These are phyloP conservation scores for Cuniculus paca DNA, from an alignment of 2,797 vertebrate species.

Conservation along the genomic window DNA sequence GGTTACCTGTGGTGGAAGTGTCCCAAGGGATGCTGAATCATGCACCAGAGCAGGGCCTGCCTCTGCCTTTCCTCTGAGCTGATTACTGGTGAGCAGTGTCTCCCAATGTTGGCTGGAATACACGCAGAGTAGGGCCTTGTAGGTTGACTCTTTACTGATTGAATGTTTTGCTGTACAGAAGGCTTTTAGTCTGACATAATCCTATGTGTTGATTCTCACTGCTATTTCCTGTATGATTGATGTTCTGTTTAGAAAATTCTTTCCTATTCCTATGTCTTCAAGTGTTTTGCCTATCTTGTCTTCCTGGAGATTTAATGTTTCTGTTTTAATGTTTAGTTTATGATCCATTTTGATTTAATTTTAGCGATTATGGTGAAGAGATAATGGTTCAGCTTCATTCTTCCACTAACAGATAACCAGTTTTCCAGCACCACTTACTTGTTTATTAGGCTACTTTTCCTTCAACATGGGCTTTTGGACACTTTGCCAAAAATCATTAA, in stretches of 20 bases:
- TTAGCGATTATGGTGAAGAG: not conserved
- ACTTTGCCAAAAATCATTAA: not conserved
- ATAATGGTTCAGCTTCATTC: not conserved
- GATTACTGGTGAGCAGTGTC: too few relatives aligned
- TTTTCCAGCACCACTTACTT: not conserved
- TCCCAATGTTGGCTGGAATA: too few relatives aligned
- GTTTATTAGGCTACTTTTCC: not conserved
- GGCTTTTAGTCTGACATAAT: not conserved
- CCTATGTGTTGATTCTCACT: not conserved
- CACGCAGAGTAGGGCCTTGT: too few relatives aligned
- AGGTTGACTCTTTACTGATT: not conserved
- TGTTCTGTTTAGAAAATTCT: not conserved
- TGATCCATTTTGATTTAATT: not conserved
- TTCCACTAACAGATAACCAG: not conserved
- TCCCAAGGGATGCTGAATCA: too few relatives aligned
- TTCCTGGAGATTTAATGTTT: not conserved
- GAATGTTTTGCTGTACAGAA: not conserved
- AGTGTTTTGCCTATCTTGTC: not conserved
- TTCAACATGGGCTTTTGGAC: not conserved
- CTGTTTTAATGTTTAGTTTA: not conserved
- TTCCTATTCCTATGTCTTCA: not conserved
- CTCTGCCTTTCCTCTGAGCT: too few relatives aligned
- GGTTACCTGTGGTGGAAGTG: too few relatives aligned
- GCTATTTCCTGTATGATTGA: not conserved
- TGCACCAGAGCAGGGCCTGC: too few relatives aligned